These are phyloP conservation scores for Drosophila kanapiae DNA, from an alignment of 1,140 invertebrate species.

Conservation along the genomic window DNA sequence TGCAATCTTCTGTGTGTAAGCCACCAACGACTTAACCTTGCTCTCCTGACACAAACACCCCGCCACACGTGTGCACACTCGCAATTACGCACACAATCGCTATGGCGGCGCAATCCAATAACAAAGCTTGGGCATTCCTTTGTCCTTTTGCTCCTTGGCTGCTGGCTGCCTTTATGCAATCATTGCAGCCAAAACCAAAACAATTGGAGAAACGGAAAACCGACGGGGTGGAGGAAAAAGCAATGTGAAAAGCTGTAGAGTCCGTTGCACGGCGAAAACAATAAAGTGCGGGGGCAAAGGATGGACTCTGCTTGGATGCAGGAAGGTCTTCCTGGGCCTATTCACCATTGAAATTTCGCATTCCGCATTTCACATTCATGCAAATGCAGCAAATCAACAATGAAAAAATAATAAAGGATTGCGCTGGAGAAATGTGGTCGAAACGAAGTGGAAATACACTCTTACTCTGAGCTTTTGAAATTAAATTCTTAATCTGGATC, in stretches of 20 bases:
- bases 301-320: constrained; percentile 22
- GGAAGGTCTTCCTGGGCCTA: constrained; percentile 70
- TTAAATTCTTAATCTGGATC: no score
- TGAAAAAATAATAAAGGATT: constrained; percentile 55
- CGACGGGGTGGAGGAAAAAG: not conserved
- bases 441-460: constrained; percentile 7
- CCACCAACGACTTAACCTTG: constrained; percentile 45
- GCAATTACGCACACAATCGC: constrained; percentile 20
- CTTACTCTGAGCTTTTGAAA: not conserved
- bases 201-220: constrained; percentile 13
- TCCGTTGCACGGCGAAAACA: constrained; percentile 69
- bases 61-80: not conserved
- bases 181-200: constrained; percentile 59
- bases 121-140: constrained; percentile 51
- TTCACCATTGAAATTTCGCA: constrained; percentile 77
- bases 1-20: constrained; percentile 31
- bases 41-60: constrained; percentile 35
- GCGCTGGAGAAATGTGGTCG: not conserved
- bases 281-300: constrained; percentile 41
- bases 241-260: constrained; percentile 17
- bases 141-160: constrained; percentile 56
- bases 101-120: constrained; percentile 31
- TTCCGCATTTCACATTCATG: constrained; percentile 73
- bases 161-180: constrained; percentile 67
- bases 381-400: constrained; percentile 71